Conservation (phyloP, 2,888 invertebrate species). For the Lepetodrilus schrolli region DNA sequence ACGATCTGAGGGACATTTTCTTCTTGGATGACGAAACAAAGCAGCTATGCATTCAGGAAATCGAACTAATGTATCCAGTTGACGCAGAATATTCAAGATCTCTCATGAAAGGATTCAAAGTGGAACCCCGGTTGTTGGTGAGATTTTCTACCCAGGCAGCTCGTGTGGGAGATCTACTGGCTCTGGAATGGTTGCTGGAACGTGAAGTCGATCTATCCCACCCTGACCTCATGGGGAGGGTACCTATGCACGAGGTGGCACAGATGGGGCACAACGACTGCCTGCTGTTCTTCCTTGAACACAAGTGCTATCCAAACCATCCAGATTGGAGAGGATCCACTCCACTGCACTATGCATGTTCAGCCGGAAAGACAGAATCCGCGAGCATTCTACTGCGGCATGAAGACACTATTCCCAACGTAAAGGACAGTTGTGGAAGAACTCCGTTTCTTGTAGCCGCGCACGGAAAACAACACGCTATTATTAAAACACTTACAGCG, state of each 20-base stretch:
- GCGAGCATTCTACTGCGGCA: conserved; percentile 36
- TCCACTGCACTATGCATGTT: conserved; percentile 51
- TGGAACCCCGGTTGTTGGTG: conserved; percentile 29
- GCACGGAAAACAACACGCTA: conserved; percentile 33
- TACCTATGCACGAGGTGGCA: conserved; percentile 47
- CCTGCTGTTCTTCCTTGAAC: conserved; percentile 37
- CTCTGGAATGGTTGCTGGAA: conserved; percentile 35
- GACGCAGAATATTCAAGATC: conserved; percentile 20
- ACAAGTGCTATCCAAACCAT: conserved; percentile 35
- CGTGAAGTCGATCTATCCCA: conserved; percentile 34
- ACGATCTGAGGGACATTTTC: conserved; percentile 29
- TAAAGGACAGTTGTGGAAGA: conserved; percentile 38
- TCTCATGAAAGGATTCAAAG: conserved; percentile 37
- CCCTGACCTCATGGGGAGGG: conserved; percentile 43
- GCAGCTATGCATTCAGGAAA: conserved; percentile 34
- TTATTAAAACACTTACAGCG: conserved; percentile 37
- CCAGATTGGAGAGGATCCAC: conserved; percentile 48
- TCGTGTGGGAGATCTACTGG: conserved; percentile 33
- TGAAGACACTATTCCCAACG: not conserved
- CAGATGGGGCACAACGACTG: conserved; percentile 38
- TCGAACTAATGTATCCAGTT: conserved; percentile 35
- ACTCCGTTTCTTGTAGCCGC: conserved; percentile 43
- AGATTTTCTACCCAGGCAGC: conserved; percentile 43
- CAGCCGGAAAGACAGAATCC: conserved; percentile 35
- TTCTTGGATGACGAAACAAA: conserved; percentile 37